These are phyloP conservation scores for Graphium colonna DNA, from an alignment of 2,888 invertebrate genomes.

Conservation along the genomic window DNA sequence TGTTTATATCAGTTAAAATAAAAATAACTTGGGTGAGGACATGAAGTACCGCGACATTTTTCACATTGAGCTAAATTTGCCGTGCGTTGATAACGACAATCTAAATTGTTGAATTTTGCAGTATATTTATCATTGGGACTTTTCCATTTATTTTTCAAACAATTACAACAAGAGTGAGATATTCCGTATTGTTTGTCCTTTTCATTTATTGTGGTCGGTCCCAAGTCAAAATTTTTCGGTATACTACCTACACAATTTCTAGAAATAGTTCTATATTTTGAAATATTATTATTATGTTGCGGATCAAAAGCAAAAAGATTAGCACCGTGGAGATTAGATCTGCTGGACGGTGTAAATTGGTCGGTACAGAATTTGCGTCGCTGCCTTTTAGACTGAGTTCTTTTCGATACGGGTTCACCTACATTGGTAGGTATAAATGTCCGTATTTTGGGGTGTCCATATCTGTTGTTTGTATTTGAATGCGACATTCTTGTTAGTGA, in stretches of 20 bases:
- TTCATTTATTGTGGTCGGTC: background rate
- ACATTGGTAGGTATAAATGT: background rate
- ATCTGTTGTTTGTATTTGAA: background rate
- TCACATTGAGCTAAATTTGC: conserved; percentile 17
- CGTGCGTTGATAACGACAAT: background rate
- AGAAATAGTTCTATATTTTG: background rate
- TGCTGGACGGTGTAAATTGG: background rate
- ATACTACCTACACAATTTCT: background rate
- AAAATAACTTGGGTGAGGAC: conserved; percentile 27
- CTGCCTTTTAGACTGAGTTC: background rate
- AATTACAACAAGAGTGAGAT: conserved; percentile 9
- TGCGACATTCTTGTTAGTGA: background rate
- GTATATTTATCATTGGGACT: conserved; percentile 12
- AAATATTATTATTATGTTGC: background rate
- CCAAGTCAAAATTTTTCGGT: background rate
- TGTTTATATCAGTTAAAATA: conserved; percentile 28
- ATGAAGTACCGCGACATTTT: conserved; percentile 23
- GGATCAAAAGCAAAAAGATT: background rate
- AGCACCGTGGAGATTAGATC: background rate
- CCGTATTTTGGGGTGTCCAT: conserved; percentile 1
- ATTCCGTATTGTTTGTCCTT: conserved; percentile 2
- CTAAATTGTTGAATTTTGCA: background rate
- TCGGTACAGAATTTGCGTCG: conserved; percentile 1
- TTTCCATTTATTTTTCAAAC: conserved; percentile 13
- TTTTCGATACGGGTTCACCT: background rate